A percentile compares a stretch with the other conserved stretches of the same genome.
Evolutionary conservation across 92 coral and sea anemone species (phyloP).

Genomic region (Actinostola sp.): DNA sequence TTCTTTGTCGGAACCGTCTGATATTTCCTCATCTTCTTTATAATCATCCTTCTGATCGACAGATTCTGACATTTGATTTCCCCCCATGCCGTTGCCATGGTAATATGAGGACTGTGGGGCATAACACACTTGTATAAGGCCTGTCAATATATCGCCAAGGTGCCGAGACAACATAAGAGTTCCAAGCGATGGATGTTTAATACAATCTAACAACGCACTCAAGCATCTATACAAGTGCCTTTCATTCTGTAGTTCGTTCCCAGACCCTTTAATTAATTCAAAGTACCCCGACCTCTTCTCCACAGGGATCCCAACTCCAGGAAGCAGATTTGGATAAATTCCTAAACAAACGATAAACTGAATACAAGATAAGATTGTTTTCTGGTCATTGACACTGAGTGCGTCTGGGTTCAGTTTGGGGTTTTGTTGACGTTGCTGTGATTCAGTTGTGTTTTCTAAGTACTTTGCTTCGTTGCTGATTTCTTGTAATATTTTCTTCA

Average conservation of each 20-base stretch:
- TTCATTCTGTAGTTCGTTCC: conserved; percentile 49
- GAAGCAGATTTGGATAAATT: conserved; percentile 79
- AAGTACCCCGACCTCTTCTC: conserved; percentile 85
- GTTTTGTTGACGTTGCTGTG: neutral
- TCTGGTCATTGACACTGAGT: conserved; percentile 83
- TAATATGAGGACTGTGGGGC: conserved; percentile 51
- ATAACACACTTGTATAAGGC: conserved; percentile 75
- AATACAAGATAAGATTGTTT: conserved; percentile 62
- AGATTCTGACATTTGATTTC: no score
- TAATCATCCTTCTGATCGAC: no score
- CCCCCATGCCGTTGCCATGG: neutral
- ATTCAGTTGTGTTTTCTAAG: neutral
- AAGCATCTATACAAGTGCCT: conserved; percentile 66
- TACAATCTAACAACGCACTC: conserved; percentile 57
- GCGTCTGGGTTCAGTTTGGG: conserved; percentile 61
- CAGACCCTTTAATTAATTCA: conserved; percentile 32
- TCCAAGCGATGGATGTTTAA: conserved; percentile 71
- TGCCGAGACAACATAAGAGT: conserved; percentile 82
- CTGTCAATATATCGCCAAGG: conserved; percentile 78
- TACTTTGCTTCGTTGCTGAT: neutral
- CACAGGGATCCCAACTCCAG: conserved; percentile 86
- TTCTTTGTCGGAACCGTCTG: no score
- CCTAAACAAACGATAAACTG: conserved; percentile 85
- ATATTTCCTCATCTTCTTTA: no score
- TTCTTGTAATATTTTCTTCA: conserved; percentile 33